These are phyloP conservation scores for Acanthopagrus latus DNA, from an alignment of 2,797 vertebrate genomes.

Conservation along the genomic window DNA sequence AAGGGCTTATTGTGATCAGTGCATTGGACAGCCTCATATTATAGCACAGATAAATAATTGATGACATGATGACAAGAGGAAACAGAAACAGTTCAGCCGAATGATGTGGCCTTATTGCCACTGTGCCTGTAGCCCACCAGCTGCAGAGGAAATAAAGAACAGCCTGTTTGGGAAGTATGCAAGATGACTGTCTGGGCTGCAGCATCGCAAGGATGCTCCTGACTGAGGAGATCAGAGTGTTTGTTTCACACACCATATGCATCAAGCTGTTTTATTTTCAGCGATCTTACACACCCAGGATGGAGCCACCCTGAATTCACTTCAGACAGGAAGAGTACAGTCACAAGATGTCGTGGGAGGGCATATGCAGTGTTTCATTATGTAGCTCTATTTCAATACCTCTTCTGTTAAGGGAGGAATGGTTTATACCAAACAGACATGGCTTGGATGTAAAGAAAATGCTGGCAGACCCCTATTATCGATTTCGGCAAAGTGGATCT, in stretches of 20 bases:
- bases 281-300: background rate
- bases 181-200: background rate
- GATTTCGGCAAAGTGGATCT: constrained; percentile 12
- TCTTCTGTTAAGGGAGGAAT: background rate
- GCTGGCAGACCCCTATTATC: background rate
- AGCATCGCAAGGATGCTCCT: background rate
- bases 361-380: background rate
- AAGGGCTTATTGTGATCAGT: background rate
- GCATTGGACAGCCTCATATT: background rate
- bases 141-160: constrained; percentile 38
- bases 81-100: constrained; percentile 10
- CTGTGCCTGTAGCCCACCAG: background rate
- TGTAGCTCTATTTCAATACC: constrained; percentile 27
- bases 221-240: constrained; percentile 19
- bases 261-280: constrained; percentile 12
- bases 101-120: background rate
- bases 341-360: constrained; percentile 12
- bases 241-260: constrained; percentile 24
- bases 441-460: background rate
- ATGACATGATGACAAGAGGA: background rate
- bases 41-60: background rate
- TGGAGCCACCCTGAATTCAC: constrained; percentile 11
- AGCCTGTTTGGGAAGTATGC: constrained; percentile 12
- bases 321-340: constrained; percentile 1
- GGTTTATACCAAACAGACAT: constrained; percentile 12